Conservation (phyloP, 2,888 invertebrate species). For the Aplocera efformata region DNA sequence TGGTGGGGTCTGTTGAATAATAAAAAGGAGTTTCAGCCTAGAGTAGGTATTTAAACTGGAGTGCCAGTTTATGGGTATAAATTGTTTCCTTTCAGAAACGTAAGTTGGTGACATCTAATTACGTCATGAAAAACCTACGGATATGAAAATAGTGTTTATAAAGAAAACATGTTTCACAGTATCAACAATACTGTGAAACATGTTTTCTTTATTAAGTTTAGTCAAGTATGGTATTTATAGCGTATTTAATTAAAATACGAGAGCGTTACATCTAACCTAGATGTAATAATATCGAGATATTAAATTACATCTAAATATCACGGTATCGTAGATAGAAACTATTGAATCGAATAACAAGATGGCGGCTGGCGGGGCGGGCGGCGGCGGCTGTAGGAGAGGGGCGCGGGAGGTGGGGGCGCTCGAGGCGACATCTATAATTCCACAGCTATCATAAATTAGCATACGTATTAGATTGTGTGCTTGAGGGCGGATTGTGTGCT, state of each 20-base stretch:
- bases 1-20: conserved; percentile 11
- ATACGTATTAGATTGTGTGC: conserved; percentile 73
- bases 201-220: too few relatives aligned
- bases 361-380: conserved; percentile 47
- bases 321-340: conserved; percentile 21
- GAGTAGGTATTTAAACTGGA: background rate
- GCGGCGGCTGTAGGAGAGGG: conserved; percentile 40
- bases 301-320: background rate
- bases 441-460: conserved; percentile 74
- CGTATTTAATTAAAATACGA: too few relatives aligned
- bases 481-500: conserved; percentile 59
- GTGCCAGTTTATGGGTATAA: conserved; percentile 25
- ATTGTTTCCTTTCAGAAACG: too few relatives aligned
- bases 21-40: conserved; percentile 5
- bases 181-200: too few relatives aligned
- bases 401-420: conserved; percentile 39
- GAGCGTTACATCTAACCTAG: too few relatives aligned
- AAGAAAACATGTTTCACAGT: too few relatives aligned
- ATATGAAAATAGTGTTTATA: too few relatives aligned
- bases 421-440: conserved; percentile 76
- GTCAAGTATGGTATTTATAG: too few relatives aligned
- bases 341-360: conserved; percentile 65
- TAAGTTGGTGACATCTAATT: too few relatives aligned
- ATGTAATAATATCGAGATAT: background rate
- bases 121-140: too few relatives aligned